Evolutionary conservation across 1,140 invertebrate species (phyloP).

Genomic region (Musca vetustissima): DNA sequence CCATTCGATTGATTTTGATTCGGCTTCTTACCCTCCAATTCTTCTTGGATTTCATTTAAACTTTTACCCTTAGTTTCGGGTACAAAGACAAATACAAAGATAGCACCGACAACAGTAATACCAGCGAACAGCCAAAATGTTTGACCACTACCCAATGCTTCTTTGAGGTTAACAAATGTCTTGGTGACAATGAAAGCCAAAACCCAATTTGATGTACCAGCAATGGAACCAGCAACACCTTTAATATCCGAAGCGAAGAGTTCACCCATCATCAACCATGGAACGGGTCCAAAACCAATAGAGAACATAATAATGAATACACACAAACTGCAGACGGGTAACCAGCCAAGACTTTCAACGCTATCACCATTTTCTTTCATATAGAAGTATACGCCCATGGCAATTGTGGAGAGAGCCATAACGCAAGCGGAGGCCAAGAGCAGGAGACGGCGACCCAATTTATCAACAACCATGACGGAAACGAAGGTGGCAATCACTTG

Average conservation of each 20-base stretch:
- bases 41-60: slow-evolving; percentile 77
- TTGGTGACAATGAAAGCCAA: slow-evolving; percentile 81
- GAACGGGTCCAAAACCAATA: slow-evolving; percentile 76
- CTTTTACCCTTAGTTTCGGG: slow-evolving; percentile 91
- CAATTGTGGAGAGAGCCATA: slow-evolving; percentile 65
- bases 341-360: slow-evolving; percentile 63
- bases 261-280: slow-evolving; percentile 79
- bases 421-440: slow-evolving; percentile 65
- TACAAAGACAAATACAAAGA: slow-evolving; percentile 77
- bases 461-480: slow-evolving; percentile 74
- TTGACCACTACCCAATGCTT: slow-evolving; percentile 61
- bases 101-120: slow-evolving; percentile 67
- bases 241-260: slow-evolving; percentile 74
- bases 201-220: slow-evolving; percentile 76
- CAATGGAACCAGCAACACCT: slow-evolving; percentile 72
- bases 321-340: slow-evolving; percentile 72
- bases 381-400: slow-evolving; percentile 68
- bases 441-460: slow-evolving; percentile 70
- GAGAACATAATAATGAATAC: slow-evolving; percentile 78
- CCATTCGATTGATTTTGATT: slow-evolving; percentile 7
- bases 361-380: slow-evolving; percentile 58
- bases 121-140: slow-evolving; percentile 82
- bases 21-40: slow-evolving; percentile 57
- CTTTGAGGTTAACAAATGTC: slow-evolving; percentile 67
- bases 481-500: slow-evolving; percentile 73